Percentiles rank a stretch among this genome's conserved stretches.
These are phyloP conservation scores for Eristalis arbustorum DNA, from an alignment of 2,888 invertebrate genomes.

Conservation along the genomic window DNA sequence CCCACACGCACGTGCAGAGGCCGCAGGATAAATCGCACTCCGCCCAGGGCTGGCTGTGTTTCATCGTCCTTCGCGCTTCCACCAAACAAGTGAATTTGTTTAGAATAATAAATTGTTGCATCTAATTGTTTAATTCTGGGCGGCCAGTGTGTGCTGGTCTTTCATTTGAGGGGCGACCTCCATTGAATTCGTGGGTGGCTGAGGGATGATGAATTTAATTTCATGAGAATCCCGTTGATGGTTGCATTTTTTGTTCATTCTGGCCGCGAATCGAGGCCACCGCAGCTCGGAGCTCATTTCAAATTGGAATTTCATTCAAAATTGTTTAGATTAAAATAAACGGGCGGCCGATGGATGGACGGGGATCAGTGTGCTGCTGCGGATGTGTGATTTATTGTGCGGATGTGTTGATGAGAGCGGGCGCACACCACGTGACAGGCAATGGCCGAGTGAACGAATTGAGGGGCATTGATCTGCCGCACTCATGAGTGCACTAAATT, in stretches of 20 bases:
- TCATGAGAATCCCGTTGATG: neutral
- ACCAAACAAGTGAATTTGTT: constrained; percentile 44
- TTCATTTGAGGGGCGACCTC: neutral
- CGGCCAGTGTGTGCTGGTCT: neutral
- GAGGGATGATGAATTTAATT: neutral
- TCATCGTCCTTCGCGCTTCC: constrained; percentile 21
- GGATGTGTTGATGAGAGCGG: neutral
- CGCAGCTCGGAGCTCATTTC: neutral
- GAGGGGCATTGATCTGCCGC: neutral
- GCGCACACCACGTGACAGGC: neutral
- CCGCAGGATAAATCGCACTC: neutral
- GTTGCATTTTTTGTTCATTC: neutral
- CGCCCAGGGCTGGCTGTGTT: constrained; percentile 52
- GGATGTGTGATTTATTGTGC: neutral
- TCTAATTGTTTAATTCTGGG: constrained; percentile 65
- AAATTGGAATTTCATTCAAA: constrained; percentile 16
- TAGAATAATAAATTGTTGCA: constrained; percentile 69
- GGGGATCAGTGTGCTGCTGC: neutral
- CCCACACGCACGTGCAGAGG: neutral
- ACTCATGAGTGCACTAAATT: neutral
- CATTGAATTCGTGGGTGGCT: no score
- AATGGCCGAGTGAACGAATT: neutral
- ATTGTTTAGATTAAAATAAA: constrained; percentile 19
- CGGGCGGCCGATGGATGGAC: neutral
- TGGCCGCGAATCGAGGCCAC: neutral